These are phyloP conservation scores for Cheilosia vernalis DNA, from an alignment of 2,888 invertebrate species.

Conservation along the genomic window DNA sequence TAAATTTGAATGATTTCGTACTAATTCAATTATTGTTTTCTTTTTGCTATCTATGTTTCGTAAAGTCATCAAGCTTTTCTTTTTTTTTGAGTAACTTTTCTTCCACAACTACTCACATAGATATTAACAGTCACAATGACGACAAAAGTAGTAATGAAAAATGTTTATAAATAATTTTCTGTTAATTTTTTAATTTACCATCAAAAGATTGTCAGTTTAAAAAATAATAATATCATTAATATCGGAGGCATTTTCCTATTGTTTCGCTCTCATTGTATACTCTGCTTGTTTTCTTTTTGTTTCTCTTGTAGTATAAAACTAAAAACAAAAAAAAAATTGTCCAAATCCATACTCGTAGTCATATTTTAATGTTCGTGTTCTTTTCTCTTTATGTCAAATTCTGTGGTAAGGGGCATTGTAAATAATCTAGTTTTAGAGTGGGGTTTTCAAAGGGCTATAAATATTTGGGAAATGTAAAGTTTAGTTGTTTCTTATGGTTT, in stretches of 20 bases:
- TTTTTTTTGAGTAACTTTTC: slow-evolving; percentile 43
- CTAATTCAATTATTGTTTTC: slow-evolving; percentile 74
- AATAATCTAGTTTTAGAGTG: slow-evolving; percentile 20
- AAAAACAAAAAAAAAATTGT: slow-evolving; percentile 33
- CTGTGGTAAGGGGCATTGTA: slow-evolving; percentile 45
- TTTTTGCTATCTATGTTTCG: slow-evolving; percentile 72
- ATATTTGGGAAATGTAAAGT: slow-evolving; percentile 22
- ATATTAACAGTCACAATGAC: slow-evolving; percentile 79
- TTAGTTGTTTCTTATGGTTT: slow-evolving; percentile 17
- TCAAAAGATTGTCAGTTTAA: slow-evolving; percentile 55
- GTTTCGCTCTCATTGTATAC: slow-evolving; percentile 23
- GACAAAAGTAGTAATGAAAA: slow-evolving; percentile 80
- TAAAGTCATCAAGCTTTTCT: slow-evolving; percentile 62
- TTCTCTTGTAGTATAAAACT: slow-evolving; percentile 32
- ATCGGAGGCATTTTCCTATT: slow-evolving; percentile 45
- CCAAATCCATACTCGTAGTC: slow-evolving; percentile 54
- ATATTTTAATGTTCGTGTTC: slow-evolving; percentile 56
- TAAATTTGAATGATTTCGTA: slow-evolving; percentile 47
- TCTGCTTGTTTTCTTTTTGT: slow-evolving; percentile 20
- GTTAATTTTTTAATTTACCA: slow-evolving; percentile 20
- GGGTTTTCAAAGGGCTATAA: slow-evolving; percentile 45
- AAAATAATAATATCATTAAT: slow-evolving; percentile 26
- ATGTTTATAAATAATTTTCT: slow-evolving; percentile 65
- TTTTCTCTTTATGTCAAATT: slow-evolving; percentile 58
- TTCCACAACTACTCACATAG: slow-evolving; percentile 76